Conservation (phyloP, 2,888 invertebrate genomes). For the Endomychus coccineus region DNA sequence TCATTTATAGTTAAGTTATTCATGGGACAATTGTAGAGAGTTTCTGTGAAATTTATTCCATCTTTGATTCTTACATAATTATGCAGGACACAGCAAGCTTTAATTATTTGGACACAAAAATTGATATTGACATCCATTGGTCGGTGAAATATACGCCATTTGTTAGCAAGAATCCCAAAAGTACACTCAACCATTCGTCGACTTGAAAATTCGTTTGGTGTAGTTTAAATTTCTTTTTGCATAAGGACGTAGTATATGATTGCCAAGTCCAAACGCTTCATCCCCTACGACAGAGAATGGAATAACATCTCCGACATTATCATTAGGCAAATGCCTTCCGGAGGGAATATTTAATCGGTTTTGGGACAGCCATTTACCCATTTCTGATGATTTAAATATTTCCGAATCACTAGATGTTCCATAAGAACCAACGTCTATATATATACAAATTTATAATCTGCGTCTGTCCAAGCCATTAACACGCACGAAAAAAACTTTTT, state of each 20-base stretch:
- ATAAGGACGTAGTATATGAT: constrained; percentile 29
- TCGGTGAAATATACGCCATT: constrained; percentile 31
- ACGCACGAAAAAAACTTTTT: constrained; percentile 25
- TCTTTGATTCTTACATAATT: constrained; percentile 17
- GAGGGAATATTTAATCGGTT: constrained; percentile 23
- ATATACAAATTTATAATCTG: constrained; percentile 22
- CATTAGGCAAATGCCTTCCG: constrained; percentile 24
- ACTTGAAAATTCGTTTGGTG: constrained; percentile 22
- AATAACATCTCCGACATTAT: constrained; percentile 24
- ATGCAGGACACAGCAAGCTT: constrained; percentile 17
- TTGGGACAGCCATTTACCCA: constrained; percentile 23
- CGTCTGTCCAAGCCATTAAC: constrained; percentile 20
- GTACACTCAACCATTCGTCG: constrained; percentile 28
- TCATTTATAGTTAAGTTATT: constrained; percentile 17
- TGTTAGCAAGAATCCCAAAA: constrained; percentile 31
- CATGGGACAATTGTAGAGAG: constrained; percentile 16
- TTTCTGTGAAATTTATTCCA: constrained; percentile 17
- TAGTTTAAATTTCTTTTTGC: constrained; percentile 25
- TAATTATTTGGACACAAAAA: constrained; percentile 11
- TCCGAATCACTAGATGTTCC: constrained; percentile 26
- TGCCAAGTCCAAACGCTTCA: constrained; percentile 30
- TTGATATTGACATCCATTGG: constrained; percentile 13
- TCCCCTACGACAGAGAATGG: constrained; percentile 29
- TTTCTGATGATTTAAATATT: constrained; percentile 27
- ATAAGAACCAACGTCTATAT: constrained; percentile 27